Conservation (phyloP, 2,888 invertebrate species). For the Metallyticus violacea region DNA sequence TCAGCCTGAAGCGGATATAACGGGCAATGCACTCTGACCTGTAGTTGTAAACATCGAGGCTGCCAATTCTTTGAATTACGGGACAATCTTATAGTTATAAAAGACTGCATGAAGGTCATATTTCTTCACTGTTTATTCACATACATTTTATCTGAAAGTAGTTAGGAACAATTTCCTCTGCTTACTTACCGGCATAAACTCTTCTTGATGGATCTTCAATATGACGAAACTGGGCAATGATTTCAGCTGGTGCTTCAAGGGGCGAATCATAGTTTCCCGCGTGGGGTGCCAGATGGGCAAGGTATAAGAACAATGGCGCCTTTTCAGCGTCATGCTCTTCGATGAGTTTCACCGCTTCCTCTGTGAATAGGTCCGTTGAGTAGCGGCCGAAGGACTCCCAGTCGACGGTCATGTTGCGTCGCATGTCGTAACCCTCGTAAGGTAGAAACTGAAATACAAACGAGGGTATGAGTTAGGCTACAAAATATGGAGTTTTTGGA, state of each 20-base stretch:
- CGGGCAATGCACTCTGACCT: no score
- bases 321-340: slow-evolving; percentile 55
- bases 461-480: no score
- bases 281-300: slow-evolving; percentile 55
- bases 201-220: slow-evolving; percentile 65
- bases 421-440: slow-evolving; percentile 59
- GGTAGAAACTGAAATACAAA: slow-evolving; percentile 45
- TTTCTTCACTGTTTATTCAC: no score
- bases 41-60: no score
- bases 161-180: no score
- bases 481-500: no score
- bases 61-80: no score
- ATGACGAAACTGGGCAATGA: slow-evolving; percentile 64
- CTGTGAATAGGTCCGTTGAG: slow-evolving; percentile 64
- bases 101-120: no score
- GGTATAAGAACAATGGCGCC: slow-evolving; percentile 53
- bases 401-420: slow-evolving; percentile 55
- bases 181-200: slow-evolving; percentile 68
- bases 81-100: no score
- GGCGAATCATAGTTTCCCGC: slow-evolving; percentile 49
- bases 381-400: slow-evolving; percentile 58
- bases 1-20: no score
- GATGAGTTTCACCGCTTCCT: slow-evolving; percentile 62
- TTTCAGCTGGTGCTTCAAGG: slow-evolving; percentile 55
- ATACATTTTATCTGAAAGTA: no score